Conservation (phyloP, 2,113 vertebrate genomes). For the Falco punctatus region DNA sequence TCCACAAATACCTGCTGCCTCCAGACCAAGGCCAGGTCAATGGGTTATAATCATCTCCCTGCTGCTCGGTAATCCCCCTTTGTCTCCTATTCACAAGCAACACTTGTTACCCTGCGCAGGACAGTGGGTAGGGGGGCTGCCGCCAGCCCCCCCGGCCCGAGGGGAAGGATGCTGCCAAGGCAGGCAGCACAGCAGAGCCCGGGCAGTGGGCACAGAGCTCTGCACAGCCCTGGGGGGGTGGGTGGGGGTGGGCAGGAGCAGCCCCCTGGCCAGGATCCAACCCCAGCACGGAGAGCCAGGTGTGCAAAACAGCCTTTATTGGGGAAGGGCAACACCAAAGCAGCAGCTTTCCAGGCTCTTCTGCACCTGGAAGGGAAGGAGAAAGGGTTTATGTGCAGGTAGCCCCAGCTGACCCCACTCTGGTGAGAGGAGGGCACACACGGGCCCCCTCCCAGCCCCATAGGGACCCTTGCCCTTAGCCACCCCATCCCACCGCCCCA, state of each 20-base stretch:
- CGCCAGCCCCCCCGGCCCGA: accelerated
- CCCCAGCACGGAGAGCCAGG: neutral
- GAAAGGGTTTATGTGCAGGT: accelerated
- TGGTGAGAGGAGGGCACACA: accelerated
- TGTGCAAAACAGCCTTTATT: neutral
- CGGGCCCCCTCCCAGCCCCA: accelerated
- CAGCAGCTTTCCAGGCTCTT: neutral
- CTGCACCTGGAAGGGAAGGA: neutral
- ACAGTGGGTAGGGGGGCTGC: neutral
- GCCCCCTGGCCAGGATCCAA: accelerated
- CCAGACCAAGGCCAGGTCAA: slow-evolving; percentile 3
- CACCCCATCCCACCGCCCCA: accelerated
- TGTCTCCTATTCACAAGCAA: neutral
- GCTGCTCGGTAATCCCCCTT: slow-evolving; percentile 3
- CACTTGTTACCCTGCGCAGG: neutral
- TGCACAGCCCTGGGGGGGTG: accelerated
- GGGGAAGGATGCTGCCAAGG: neutral
- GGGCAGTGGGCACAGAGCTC: neutral
- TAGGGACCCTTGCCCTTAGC: accelerated
- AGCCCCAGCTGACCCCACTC: accelerated
- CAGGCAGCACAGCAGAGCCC: neutral
- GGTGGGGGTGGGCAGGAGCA: neutral
- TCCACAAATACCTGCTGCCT: neutral
- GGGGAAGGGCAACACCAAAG: neutral
- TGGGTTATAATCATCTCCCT: neutral